phyloP scores from a whole-genome alignment of 2,113 vertebrate species.

The Syngnathus floridae region DNA sequence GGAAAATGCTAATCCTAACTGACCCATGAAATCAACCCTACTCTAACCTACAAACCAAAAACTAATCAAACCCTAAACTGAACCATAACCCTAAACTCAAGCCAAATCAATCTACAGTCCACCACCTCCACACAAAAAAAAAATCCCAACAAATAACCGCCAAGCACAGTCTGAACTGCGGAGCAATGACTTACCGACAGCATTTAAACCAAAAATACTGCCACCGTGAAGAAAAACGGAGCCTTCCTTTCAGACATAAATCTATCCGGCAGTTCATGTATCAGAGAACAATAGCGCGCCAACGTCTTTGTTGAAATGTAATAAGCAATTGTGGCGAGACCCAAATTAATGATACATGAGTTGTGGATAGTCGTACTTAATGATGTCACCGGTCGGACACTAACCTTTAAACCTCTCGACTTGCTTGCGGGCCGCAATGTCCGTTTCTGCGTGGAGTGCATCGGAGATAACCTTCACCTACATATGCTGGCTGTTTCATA shows the following conservation, averaged over 20 bases:
- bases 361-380: conserved; percentile 16
- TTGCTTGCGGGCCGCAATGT: background rate
- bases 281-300: conserved; percentile 16
- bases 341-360: background rate
- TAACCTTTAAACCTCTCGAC: background rate
- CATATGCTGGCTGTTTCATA: conserved; percentile 21
- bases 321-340: conserved; percentile 57
- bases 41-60: no score
- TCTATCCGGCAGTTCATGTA: background rate
- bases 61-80: no score
- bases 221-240: background rate
- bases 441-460: conserved; percentile 12
- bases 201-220: background rate
- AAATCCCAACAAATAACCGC: background rate
- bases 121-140: no score
- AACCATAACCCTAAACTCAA: no score
- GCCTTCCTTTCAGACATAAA: background rate
- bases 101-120: no score
- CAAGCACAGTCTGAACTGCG: background rate
- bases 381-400: conserved; percentile 1
- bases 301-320: conserved; percentile 42
- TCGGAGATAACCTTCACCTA: conserved; percentile 46
- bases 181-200: background rate
- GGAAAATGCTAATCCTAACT: no score
- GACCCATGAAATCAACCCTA: no score